Evolutionary conservation across 2,797 vertebrate genomes (phyloP).

Genomic region (Mus caroli): DNA sequence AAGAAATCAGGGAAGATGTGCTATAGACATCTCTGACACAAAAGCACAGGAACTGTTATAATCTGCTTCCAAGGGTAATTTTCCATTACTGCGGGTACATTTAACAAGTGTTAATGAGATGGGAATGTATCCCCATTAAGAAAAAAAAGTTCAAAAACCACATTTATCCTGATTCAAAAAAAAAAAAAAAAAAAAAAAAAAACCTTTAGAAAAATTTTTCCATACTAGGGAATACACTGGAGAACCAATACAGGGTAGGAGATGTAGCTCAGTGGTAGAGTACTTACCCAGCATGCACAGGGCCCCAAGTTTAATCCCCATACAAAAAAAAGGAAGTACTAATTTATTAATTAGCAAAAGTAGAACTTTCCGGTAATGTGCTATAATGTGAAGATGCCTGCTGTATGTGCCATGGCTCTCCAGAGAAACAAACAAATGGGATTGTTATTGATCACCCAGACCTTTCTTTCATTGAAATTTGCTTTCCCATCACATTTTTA

Average conservation of each 20-base stretch:
- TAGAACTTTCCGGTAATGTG: background rate
- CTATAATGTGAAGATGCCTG: background rate
- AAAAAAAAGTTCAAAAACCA: slow-evolving; percentile 53
- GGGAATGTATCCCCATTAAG: slow-evolving; percentile 49
- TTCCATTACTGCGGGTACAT: slow-evolving; percentile 53
- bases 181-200: background rate
- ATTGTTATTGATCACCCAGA: background rate
- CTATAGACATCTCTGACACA: slow-evolving; percentile 52
- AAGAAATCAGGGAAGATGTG: slow-evolving; percentile 12
- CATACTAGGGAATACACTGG: background rate
- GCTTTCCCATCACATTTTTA: background rate
- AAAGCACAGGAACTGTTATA: slow-evolving; percentile 55
- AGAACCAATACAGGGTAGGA: background rate
- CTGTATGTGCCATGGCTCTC: background rate
- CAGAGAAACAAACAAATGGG: slow-evolving; percentile 1
- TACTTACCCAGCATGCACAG: background rate
- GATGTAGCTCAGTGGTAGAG: background rate
- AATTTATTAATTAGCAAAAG: background rate
- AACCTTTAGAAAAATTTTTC: slow-evolving; percentile 1
- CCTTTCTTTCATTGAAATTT: background rate
- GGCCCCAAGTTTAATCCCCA: background rate
- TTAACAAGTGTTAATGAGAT: slow-evolving; percentile 64
- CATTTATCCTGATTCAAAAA: slow-evolving; percentile 33
- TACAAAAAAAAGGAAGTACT: background rate
- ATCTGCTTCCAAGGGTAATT: slow-evolving; percentile 46